Base-by-base conservation (phyloP, 1,140 invertebrate genomes). In the Drosophila truncata region DNA sequence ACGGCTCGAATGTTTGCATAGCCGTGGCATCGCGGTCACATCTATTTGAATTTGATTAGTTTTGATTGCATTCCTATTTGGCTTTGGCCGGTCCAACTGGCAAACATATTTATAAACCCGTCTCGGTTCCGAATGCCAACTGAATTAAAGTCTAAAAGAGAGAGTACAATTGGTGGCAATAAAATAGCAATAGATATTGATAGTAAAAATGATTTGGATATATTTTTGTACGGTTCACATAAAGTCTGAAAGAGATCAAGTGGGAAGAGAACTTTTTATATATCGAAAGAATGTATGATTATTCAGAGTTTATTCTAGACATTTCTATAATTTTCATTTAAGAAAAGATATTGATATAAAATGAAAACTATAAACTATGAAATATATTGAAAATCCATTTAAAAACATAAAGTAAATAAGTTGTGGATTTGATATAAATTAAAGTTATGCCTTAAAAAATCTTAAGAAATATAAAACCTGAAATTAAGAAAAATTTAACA, bases 1-100 rank as follows among this genome's bases (percentile, higher is more conserved):
- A 54, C 35, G 44, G 46, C 29, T 42, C 41, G 39, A 59, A 29
- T 50, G 47, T 79, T 64, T 55, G 52, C 50, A 54, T 49, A 27
- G 27, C 52, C 16, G 20, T 47, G 29, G n/a, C 27, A 18, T 11
- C 27, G 37, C 39, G n/a, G 41, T 31, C 65, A 58, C 52, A 64
- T 66, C 54, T 37, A 67, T 78, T 61, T 59, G 57, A 54, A 39
- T 70, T 55, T 58, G 55, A 78, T 82, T 62, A 44, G 10, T 58
- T 74, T 63, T 61, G 41, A 58, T 63, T 27, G 41, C 42, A 46
- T 39, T 72, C 25, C 47, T 25, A n/a, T 55, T 37, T 55, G 27
- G 41, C 66, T 41, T 33, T 42, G 23, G 44, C 27, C 58, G 42
- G 49, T 20, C 7, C 11, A 6, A 39, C 33, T 8, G 27, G 16